Evolutionary conservation across 2,113 vertebrate species (phyloP).

Genomic region (Lanius collurio): DNA sequence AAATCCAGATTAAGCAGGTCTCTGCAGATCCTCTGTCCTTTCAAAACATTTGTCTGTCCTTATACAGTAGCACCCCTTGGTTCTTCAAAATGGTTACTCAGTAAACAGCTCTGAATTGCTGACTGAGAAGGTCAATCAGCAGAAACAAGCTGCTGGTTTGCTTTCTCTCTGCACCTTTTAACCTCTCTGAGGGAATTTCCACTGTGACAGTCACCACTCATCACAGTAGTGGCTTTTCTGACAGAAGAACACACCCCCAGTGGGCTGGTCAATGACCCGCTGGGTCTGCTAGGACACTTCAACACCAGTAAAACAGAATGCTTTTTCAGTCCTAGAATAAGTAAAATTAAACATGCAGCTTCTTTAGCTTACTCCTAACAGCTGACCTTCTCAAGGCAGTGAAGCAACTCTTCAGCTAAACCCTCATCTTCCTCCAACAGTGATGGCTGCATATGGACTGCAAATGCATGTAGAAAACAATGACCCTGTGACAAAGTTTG

Average conservation of each 20-base stretch:
- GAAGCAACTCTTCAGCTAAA: not conserved
- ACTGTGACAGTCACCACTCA: not conserved
- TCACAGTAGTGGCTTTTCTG: not conserved
- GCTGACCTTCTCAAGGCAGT: not conserved
- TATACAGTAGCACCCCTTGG: not conserved
- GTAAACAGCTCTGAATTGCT: not conserved
- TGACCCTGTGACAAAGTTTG: not conserved
- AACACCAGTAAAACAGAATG: not conserved
- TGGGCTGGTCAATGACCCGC: not conserved
- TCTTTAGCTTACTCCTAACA: not conserved
- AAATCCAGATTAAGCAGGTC: not conserved
- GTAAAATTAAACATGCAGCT: not conserved
- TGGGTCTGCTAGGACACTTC: not conserved
- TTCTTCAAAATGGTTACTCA: not conserved
- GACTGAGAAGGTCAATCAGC: not conserved
- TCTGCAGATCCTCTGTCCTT: not conserved
- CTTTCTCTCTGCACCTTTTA: not conserved
- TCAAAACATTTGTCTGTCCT: not conserved
- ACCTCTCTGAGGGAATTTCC: not conserved
- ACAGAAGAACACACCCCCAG: not conserved
- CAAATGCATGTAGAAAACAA: not conserved
- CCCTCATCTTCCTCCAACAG: not conserved
- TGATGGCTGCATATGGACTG: rapidly evolving
- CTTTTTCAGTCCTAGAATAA: not conserved
- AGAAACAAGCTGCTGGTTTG: not conserved